A percentile compares a stretch with the other conserved stretches of the same genome.
phyloP scores from a whole-genome alignment of 2,113 vertebrate species.

The Myrmecobius fasciatus region DNA sequence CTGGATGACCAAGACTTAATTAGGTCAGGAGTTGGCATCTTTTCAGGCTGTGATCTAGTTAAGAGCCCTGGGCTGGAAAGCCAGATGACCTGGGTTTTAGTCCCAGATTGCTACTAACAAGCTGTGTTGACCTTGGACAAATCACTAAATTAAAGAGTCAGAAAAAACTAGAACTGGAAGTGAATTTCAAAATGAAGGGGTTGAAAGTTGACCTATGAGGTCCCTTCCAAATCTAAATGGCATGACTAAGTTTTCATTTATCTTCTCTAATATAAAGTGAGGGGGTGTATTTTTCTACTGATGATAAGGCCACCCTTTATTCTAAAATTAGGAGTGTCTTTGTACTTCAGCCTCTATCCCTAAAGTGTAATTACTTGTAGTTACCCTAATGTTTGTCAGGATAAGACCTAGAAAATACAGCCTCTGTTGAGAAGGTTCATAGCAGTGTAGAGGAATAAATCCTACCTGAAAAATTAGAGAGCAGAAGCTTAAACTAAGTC shows the following conservation, averaged over 20 bases:
- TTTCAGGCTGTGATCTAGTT: constrained; percentile 37
- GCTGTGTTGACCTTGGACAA: constrained; percentile 16
- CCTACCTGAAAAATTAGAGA: background rate
- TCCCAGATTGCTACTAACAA: constrained; percentile 31
- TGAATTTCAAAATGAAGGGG: background rate
- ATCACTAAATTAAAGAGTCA: background rate
- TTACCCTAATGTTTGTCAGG: constrained; percentile 30
- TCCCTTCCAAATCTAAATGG: constrained; percentile 15
- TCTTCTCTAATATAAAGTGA: background rate
- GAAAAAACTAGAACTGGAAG: background rate
- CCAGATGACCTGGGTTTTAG: constrained; percentile 12
- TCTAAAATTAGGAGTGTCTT: constrained; percentile 31
- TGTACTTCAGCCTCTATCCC: background rate
- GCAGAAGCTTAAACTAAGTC: background rate
- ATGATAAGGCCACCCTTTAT: background rate
- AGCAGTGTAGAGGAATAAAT: background rate
- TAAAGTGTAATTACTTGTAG: constrained; percentile 42
- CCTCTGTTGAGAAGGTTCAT: background rate
- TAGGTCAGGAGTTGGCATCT: constrained; percentile 14
- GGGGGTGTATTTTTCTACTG: background rate
- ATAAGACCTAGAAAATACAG: background rate
- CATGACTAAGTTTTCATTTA: constrained; percentile 23
- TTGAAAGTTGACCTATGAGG: constrained; percentile 16
- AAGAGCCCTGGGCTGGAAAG: constrained; percentile 27
- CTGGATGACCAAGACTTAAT: background rate